Conservation (phyloP, 2,113 vertebrate genomes). For the Melanostigma gelatinosum region DNA sequence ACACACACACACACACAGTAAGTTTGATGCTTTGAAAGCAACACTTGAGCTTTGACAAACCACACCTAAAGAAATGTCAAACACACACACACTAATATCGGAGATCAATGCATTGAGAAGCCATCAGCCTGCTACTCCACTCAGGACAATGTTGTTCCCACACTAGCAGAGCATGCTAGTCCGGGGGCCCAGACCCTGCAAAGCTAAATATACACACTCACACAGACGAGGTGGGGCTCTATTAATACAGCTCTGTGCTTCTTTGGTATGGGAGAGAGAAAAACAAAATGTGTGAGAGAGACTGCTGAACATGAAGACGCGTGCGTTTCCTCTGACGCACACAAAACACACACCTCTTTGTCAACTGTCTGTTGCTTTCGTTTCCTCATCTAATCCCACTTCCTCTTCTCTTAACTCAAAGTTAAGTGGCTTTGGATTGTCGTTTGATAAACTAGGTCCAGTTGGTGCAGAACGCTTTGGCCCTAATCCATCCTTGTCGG, state of each 20-base stretch:
- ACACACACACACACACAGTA: slow-evolving; percentile 13
- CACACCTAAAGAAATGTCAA: neutral
- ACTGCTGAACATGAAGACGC: neutral
- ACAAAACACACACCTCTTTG: slow-evolving; percentile 7
- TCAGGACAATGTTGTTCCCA: slow-evolving; percentile 63
- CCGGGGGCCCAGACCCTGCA: slow-evolving; percentile 63
- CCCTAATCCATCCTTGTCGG: neutral
- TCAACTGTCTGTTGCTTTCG: slow-evolving; percentile 42
- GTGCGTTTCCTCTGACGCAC: slow-evolving; percentile 26
- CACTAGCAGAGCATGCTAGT: slow-evolving; percentile 49
- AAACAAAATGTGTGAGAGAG: slow-evolving; percentile 22
- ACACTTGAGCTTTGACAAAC: neutral
- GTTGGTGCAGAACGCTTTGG: no score
- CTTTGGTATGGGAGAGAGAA: slow-evolving; percentile 56
- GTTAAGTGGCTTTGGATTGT: neutral
- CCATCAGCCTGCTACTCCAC: slow-evolving; percentile 34
- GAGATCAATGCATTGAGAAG: neutral
- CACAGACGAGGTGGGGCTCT: slow-evolving; percentile 57
- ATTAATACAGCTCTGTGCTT: slow-evolving; percentile 78
- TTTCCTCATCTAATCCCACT: slow-evolving; percentile 46
- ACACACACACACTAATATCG: neutral
- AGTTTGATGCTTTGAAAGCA: neutral
- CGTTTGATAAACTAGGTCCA: neutral
- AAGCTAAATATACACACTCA: slow-evolving; percentile 81
- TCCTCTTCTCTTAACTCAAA: slow-evolving; percentile 38